phyloP scores from a whole-genome alignment of 1,140 invertebrate genomes.

The Pentalonia nigronervosa region DNA sequence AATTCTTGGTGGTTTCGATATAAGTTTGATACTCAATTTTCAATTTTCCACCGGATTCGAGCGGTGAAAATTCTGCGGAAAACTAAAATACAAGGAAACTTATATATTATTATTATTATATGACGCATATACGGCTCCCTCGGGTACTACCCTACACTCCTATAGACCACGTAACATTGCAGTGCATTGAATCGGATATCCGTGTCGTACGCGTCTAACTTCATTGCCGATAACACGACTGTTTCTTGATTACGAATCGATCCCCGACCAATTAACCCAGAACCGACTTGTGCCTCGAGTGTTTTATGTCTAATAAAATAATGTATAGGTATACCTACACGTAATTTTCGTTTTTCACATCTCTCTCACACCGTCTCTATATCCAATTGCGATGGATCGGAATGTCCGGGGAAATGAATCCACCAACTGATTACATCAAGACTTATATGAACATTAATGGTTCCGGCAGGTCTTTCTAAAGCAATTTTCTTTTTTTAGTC shows the following conservation, averaged over 20 bases:
- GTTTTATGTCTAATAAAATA: not conserved
- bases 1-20: not conserved
- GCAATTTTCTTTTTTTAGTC: not conserved
- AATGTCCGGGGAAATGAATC: not conserved
- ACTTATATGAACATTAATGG: not conserved
- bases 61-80: not conserved
- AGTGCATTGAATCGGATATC: not conserved
- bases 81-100: not conserved
- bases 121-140: not conserved
- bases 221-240: not conserved
- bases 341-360: not conserved
- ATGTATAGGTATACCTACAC: not conserved
- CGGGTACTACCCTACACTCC: not conserved
- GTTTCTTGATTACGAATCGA: not conserved
- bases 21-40: not conserved
- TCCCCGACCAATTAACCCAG: not conserved
- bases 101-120: not conserved
- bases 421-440: not conserved
- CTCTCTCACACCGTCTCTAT: not conserved
- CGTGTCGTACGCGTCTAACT: not conserved
- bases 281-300: not conserved
- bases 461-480: too few relatives aligned
- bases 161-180: not conserved
- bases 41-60: not conserved
- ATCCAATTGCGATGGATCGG: not conserved